Evolutionary conservation across 2,888 invertebrate genomes (phyloP).

Genomic region (Orthosia incerta): DNA sequence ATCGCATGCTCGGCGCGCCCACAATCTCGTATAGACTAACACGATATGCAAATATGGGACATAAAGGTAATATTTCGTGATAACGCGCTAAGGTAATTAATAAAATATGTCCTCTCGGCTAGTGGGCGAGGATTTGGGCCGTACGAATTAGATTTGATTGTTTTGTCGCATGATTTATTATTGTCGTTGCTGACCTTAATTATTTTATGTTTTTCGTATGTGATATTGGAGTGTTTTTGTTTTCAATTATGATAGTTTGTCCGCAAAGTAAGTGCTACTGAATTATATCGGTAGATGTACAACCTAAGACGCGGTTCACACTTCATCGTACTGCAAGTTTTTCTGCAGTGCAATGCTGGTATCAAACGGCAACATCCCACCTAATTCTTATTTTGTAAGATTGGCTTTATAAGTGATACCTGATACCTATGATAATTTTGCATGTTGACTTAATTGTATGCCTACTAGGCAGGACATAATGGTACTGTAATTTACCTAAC

Average conservation of each 20-base stretch:
- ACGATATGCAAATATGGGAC: conserved; percentile 90
- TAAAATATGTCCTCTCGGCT: conserved; percentile 87
- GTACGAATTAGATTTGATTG: conserved; percentile 81
- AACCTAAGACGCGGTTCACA: too few relatives aligned
- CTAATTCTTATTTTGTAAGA: too few relatives aligned
- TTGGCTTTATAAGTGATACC: too few relatives aligned
- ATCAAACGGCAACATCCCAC: too few relatives aligned
- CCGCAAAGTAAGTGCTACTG: too few relatives aligned
- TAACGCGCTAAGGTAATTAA: conserved; percentile 87
- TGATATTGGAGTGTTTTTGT: conserved; percentile 20
- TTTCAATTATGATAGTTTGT: conserved; percentile 23
- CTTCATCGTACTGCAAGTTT: too few relatives aligned
- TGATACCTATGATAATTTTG: too few relatives aligned
- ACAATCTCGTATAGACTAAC: conserved; percentile 82
- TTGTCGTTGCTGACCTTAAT: conserved; percentile 76
- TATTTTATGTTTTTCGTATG: conserved; percentile 62
- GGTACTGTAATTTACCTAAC: too few relatives aligned
- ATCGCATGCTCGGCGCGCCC: conserved; percentile 86
- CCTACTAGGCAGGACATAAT: too few relatives aligned
- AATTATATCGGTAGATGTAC: too few relatives aligned
- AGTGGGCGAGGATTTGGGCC: conserved; percentile 80
- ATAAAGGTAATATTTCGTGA: conserved; percentile 90
- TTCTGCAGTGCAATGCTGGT: too few relatives aligned
- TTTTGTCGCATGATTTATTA: conserved; percentile 81
- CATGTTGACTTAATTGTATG: too few relatives aligned